phyloP scores from a whole-genome alignment of 2,888 invertebrate species.

The Dicranocentrus wangi region DNA sequence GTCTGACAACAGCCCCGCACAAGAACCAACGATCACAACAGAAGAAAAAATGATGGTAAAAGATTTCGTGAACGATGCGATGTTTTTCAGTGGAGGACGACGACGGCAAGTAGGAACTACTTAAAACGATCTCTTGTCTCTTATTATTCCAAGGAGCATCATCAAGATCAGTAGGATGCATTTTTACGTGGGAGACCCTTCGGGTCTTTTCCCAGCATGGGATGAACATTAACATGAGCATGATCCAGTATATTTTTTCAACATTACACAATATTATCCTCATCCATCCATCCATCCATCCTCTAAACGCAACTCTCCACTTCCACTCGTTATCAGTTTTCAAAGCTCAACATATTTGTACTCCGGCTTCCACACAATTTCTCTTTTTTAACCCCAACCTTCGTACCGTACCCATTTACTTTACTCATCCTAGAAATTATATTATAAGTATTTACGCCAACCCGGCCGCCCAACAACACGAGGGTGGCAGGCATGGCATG shows the following conservation, averaged over 20 bases:
- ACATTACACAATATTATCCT: constrained; percentile 41
- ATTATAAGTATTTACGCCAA: no score
- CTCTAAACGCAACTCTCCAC: constrained; percentile 61
- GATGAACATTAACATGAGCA: constrained; percentile 68
- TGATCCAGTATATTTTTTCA: constrained; percentile 63
- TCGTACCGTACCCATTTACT: background rate
- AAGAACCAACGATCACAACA: no score
- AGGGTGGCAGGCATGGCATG: no score
- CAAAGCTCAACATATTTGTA: constrained; percentile 22
- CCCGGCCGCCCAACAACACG: no score
- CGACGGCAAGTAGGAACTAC: constrained; percentile 34
- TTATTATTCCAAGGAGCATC: constrained; percentile 48
- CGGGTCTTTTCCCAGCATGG: constrained; percentile 70
- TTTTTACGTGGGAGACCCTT: constrained; percentile 65
- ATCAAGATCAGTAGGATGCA: constrained; percentile 63
- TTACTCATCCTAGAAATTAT: background rate
- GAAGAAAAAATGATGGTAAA: no score
- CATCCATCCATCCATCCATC: no score
- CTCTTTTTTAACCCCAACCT: constrained; percentile 2
- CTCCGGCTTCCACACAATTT: background rate
- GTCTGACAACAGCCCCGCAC: no score
- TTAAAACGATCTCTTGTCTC: constrained; percentile 53
- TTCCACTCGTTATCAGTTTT: constrained; percentile 61
- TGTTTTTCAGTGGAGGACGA: no score
- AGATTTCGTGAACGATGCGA: no score